Percentiles rank a stretch among this genome's conserved stretches.
Evolutionary conservation across 2,888 invertebrate genomes (phyloP).

Genomic region (Drosophila acutilabella): DNA sequence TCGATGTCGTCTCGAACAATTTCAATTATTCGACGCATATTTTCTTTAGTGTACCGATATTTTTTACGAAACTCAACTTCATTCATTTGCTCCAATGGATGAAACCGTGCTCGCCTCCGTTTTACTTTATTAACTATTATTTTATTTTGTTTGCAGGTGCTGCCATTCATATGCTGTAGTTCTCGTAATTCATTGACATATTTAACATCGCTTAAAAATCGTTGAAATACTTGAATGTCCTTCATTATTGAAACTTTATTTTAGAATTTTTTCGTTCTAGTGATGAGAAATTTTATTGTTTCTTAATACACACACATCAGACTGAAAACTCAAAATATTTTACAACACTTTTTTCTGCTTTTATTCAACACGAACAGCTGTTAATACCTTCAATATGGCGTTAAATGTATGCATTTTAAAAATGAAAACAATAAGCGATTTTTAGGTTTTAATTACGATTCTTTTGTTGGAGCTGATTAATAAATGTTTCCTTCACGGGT

Average conservation of each 20-base stretch:
- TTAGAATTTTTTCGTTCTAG: not conserved
- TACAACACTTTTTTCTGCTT: no score
- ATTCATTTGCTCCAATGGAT: constrained; percentile 72
- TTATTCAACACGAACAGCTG: no score
- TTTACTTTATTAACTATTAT: constrained; percentile 14
- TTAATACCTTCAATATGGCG: no score
- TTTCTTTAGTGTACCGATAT: constrained; percentile 80
- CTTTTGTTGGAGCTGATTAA: no score
- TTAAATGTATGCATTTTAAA: no score
- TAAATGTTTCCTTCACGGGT: no score
- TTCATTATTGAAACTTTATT: constrained; percentile 47
- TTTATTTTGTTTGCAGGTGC: constrained; percentile 4
- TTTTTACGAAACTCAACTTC: constrained; percentile 73
- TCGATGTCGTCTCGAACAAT: constrained; percentile 80
- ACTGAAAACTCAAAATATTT: no score
- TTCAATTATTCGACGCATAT: constrained; percentile 75
- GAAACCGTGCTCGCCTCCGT: constrained; percentile 51
- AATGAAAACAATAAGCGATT: no score
- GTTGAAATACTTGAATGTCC: constrained; percentile 63
- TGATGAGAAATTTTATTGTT: no score
- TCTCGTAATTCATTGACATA: constrained; percentile 62
- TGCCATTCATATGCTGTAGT: constrained; percentile 22
- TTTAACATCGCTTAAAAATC: constrained; percentile 67
- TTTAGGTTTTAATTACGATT: no score
- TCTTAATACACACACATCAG: no score